Percentiles rank a stretch among this genome's conserved stretches.
phyloP scores from a whole-genome alignment of 1,140 invertebrate genomes.

The Hormaphis cornu region DNA sequence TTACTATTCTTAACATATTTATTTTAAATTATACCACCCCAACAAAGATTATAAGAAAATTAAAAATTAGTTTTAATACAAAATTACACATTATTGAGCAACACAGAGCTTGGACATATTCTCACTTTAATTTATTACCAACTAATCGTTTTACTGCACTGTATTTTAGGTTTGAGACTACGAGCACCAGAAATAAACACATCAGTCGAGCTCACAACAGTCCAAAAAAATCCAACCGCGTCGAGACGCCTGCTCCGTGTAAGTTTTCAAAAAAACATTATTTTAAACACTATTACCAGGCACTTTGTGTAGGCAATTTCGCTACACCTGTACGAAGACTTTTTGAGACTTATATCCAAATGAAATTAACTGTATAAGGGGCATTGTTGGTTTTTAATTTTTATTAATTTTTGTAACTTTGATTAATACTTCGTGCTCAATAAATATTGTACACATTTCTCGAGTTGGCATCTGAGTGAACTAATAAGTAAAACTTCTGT shows the following conservation, averaged over 20 bases:
- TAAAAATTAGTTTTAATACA: background rate
- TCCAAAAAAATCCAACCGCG: background rate
- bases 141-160: background rate
- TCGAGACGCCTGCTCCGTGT: background rate
- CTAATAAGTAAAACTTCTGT: background rate
- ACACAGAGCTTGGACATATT: no score
- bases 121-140: no score
- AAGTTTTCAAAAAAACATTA: background rate
- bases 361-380: no score
- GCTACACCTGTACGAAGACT: background rate
- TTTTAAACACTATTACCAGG: background rate
- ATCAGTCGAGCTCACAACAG: constrained; percentile 22
- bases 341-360: no score
- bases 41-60: background rate
- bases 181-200: constrained; percentile 25
- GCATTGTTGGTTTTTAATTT: no score
- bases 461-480: no score
- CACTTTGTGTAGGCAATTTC: constrained; percentile 13
- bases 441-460: no score
- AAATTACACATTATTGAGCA: no score
- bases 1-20: no score
- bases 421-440: no score
- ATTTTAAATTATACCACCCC: no score
- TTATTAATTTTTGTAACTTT: no score
- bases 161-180: constrained; percentile 4